Evolutionary conservation across 1,140 invertebrate genomes (phyloP).

Genomic region (Sitophilus oryzae): DNA sequence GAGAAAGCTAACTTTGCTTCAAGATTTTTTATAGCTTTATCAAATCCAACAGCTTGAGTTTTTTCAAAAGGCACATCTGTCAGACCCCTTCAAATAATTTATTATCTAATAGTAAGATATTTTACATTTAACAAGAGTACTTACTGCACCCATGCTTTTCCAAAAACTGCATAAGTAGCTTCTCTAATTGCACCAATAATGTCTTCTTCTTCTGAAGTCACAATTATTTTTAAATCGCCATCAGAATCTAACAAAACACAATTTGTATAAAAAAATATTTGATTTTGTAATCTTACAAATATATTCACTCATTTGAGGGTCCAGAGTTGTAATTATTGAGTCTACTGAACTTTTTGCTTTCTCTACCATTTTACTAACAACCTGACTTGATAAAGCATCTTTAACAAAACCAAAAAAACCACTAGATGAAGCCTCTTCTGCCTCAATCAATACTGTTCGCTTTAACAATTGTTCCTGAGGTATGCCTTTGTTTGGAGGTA

Average conservation of each 20-base stretch:
- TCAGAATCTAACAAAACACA: slow-evolving; percentile 60
- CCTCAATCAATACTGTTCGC: slow-evolving; percentile 43
- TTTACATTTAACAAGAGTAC: slow-evolving; percentile 33
- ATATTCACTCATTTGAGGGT: slow-evolving; percentile 86
- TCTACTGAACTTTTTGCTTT: slow-evolving; percentile 80
- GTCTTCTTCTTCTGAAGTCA: slow-evolving; percentile 71
- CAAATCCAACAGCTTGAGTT: slow-evolving; percentile 71
- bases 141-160: slow-evolving; percentile 70
- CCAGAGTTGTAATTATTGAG: slow-evolving; percentile 80
- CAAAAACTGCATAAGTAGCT: slow-evolving; percentile 76
- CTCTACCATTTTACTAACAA: slow-evolving; percentile 59
- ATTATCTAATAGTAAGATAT: no score
- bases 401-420: slow-evolving; percentile 54
- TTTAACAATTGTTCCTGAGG: slow-evolving; percentile 33
- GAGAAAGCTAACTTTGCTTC: slow-evolving; percentile 56
- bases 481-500: slow-evolving; percentile 52
- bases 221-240: slow-evolving; percentile 68
- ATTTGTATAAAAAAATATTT: background rate
- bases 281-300: slow-evolving; percentile 67
- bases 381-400: slow-evolving; percentile 50
- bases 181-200: slow-evolving; percentile 74
- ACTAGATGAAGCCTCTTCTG: slow-evolving; percentile 44
- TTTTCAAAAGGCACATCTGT: no score
- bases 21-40: slow-evolving; percentile 63
- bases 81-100: no score